Evolutionary conservation across 2,113 vertebrate species (phyloP), one percentile per base, ranked within the genome.

Genomic region (Psammodynastes pulverulentus): DNA sequence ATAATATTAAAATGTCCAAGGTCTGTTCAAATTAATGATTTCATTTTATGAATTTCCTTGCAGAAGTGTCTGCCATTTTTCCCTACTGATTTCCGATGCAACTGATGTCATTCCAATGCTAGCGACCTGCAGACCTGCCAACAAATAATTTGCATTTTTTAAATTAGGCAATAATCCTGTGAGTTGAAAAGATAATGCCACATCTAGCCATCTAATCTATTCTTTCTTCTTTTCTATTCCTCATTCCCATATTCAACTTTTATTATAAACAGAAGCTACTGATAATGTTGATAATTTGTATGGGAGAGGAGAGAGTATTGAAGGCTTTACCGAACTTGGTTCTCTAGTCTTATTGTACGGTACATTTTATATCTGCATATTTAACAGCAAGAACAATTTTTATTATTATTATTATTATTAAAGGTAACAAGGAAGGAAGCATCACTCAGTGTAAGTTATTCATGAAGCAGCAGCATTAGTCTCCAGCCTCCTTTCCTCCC

Each of bases 41-140:
- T 93, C 87, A 86, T 91, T 86, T 92, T 19, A 89, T 90, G 92
- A 95, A 43, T 92, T 95, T 43, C 79, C 53, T 62, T 56, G n/a
- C 0, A 5, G 58, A 95, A 94, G 89, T 84, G 1, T 4, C 94
- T 94, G 92, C 92, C 1, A 0, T 94, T 95, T 95, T 94, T 49
- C 93, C 48, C 92, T 93, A 48, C 7, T 2, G 92, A 91, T 93
- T 52, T 91, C 0, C 0, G n/a, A 89, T 87, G 43, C 72, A 93
- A 53, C 92, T 89, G 90, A 88, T 95, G 93, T 79, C 56, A 92
- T 88, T 89, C 0, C 0, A 54, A 92, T 90, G 84, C 0, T 0
- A 88, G 89, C 0, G 0, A 91, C 87, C 72, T 90, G 26, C 9
- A 67, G 79, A 72, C 94, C 56, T 72, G 85, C 90, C 88, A 94